A percentile compares a stretch with the other conserved stretches of the same genome.
These are phyloP conservation scores for Paraescarpia echinospica DNA, from an alignment of 1,140 invertebrate species.

Conservation along the genomic window DNA sequence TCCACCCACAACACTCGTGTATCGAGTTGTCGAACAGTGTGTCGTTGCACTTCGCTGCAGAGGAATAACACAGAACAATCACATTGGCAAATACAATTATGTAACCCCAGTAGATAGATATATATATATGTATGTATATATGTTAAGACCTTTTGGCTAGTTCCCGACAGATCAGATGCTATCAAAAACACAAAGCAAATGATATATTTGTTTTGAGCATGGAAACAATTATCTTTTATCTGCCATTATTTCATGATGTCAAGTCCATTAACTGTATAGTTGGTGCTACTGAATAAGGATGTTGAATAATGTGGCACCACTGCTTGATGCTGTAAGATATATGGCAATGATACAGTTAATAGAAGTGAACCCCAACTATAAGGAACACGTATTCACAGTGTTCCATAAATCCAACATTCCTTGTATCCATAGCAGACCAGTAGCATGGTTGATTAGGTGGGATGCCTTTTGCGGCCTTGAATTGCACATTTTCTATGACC, in stretches of 20 bases:
- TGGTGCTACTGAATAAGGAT: neutral
- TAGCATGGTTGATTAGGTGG: too few species aligned
- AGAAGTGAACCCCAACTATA: too few species aligned
- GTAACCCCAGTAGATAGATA: too few species aligned
- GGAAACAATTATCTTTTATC: neutral
- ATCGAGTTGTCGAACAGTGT: neutral
- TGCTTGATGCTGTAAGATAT: neutral
- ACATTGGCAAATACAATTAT: too few species aligned
- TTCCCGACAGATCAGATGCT: neutral
- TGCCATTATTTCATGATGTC: neutral
- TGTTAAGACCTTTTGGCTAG: neutral
- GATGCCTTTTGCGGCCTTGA: too few species aligned
- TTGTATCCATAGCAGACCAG: too few species aligned
- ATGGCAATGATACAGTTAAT: too few species aligned
- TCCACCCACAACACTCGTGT: neutral
- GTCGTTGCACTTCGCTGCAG: neutral
- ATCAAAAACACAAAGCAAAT: neutral
- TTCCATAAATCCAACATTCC: too few species aligned
- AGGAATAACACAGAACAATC: too few species aligned
- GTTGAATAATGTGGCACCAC: neutral
- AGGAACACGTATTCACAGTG: too few species aligned
- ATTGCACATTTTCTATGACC: too few species aligned
- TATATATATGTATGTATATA: neutral
- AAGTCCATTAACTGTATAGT: neutral
- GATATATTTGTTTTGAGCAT: neutral